Evolutionary conservation across 1,140 invertebrate genomes (phyloP).

Genomic region (Drosophila elegans): DNA sequence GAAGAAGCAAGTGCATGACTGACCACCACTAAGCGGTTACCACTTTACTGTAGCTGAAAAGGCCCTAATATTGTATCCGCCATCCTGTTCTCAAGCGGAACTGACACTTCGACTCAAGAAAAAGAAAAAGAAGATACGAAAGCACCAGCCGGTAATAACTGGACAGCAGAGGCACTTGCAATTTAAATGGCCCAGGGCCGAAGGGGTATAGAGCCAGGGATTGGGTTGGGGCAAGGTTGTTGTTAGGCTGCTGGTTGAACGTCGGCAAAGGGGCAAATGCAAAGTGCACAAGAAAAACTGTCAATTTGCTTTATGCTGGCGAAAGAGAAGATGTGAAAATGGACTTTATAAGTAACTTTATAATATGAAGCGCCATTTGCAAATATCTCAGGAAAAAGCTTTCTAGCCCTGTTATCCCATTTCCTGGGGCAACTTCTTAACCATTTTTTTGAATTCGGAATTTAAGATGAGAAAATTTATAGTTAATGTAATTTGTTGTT

Average conservation of each 20-base stretch:
- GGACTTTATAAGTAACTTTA: not conserved
- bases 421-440: not conserved
- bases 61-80: slow-evolving; percentile 39
- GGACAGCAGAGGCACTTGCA: slow-evolving; percentile 4
- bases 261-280: not conserved
- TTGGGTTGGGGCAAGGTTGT: slow-evolving; percentile 5
- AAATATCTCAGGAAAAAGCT: not conserved
- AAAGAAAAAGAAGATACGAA: slow-evolving; percentile 18
- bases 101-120: not conserved
- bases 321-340: slow-evolving; percentile 16
- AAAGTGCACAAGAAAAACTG: slow-evolving; percentile 1
- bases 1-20: slow-evolving; percentile 44
- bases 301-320: not conserved
- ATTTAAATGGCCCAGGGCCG: not conserved
- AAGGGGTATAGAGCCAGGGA: slow-evolving; percentile 12
- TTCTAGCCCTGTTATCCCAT: not conserved
- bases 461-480: no score
- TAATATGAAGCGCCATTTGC: not conserved
- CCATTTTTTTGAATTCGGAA: not conserved
- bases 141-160: slow-evolving; percentile 41
- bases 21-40: slow-evolving; percentile 48
- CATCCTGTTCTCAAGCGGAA: slow-evolving; percentile 10
- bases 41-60: slow-evolving; percentile 12
- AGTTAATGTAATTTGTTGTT: no score
- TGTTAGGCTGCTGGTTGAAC: not conserved